Evolutionary conservation across 2,797 vertebrate species (phyloP), one percentile per base, ranked within the genome.

Genomic region (Lithobates pipiens): DNA sequence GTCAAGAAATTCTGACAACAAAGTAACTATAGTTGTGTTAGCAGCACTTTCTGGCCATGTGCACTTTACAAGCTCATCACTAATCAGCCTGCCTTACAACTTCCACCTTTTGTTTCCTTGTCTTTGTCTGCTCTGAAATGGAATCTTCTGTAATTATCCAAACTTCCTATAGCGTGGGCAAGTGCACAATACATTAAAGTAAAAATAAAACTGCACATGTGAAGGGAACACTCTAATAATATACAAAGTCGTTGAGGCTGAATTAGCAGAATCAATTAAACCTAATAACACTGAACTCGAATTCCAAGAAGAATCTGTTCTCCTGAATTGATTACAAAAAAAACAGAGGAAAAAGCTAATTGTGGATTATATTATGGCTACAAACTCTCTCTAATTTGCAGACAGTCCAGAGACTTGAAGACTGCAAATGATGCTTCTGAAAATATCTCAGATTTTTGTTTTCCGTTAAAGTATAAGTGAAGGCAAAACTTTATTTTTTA

Each of bases 61-160:
- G 78, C 68, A 71, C 67, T 80, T 71, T 71, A 57, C 67, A 34
- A 80, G 67, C 42, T 57, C 68, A 81, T 81, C 68, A 71, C 69
- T 81, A 81, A 81, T 72, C 46, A 73, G 79, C 3, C 68, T 16
- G 50, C 69, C 73, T 81, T 81, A 73, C 79, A 39, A 73, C 69
- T 80, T 81, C 69, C 79, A 81, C 50, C 69, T 61, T 81, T 81
- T 81, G 69, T 81, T 81, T 81, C 69, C 54, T 63, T 36, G 23
- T 54, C 69, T 72, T 73, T 72, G 79, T 18, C 69, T 69, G n/a
- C 32, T 57, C 32, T 39, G 69, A 61, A 81, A 72, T 72, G 46
- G 23, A 81, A 72, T 73, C 50, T 73, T 81, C 69, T 72, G 79
- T 42, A 80, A 70, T 80, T n/a, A 80, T 69, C 77, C 77, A 21